Evolutionary conservation across 2,888 invertebrate genomes (phyloP).

Genomic region (Epsilonema sp.): DNA sequence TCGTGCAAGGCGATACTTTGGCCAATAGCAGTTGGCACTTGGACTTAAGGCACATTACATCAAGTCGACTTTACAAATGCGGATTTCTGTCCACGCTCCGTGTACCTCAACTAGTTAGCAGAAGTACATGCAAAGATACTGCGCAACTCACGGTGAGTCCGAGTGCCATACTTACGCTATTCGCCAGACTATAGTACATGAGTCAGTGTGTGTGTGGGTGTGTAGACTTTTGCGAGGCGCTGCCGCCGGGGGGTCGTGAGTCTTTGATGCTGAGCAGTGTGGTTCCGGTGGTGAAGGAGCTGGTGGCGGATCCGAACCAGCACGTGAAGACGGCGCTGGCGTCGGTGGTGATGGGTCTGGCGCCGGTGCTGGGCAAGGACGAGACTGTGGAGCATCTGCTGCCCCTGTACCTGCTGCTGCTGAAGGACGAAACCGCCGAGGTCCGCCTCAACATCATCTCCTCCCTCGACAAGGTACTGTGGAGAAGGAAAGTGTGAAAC

Average conservation of each 20-base stretch:
- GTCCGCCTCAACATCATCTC: conserved; percentile 96
- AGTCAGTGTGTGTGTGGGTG: not conserved
- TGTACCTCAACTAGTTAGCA: too few species aligned
- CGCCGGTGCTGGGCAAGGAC: conserved; percentile 86
- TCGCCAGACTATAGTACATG: not conserved
- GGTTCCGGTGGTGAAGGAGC: conserved; percentile 85
- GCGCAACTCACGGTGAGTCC: too few species aligned
- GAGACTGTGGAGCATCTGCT: conserved; percentile 57
- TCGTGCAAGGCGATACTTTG: too few species aligned
- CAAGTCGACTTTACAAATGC: too few species aligned
- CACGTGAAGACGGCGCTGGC: conserved; percentile 97
- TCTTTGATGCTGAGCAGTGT: conserved; percentile 86
- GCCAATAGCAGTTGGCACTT: too few species aligned
- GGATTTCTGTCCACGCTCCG: too few species aligned
- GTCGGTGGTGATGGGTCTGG: conserved; percentile 95
- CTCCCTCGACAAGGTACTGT: conserved; percentile 92
- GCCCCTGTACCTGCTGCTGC: conserved; percentile 79
- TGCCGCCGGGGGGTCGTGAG: conserved; percentile 58
- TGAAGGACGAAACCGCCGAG: conserved; percentile 96
- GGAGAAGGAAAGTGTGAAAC: too few species aligned
- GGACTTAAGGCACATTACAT: too few species aligned
- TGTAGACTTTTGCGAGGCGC: conserved; percentile 82
- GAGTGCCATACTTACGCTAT: too few species aligned
- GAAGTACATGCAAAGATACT: too few species aligned
- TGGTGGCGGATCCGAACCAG: conserved; percentile 90